phyloP scores from a whole-genome alignment of 2,888 invertebrate genomes.

The Andrena dorsata region DNA sequence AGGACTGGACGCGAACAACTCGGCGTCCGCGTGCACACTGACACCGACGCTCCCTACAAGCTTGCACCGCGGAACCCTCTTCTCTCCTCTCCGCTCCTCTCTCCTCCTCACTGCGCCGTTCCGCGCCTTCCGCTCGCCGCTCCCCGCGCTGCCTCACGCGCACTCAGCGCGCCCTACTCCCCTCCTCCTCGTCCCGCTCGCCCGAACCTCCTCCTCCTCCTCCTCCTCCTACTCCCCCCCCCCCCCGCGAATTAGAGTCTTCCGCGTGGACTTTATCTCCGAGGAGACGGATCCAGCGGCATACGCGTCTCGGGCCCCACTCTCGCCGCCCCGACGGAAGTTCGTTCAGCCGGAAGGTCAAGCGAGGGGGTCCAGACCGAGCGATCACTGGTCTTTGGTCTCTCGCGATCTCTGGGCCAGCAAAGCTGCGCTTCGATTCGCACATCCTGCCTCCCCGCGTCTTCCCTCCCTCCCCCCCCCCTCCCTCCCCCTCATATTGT shows the following conservation, averaged over 20 bases:
- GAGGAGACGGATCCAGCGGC: no score
- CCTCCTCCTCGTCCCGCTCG: not conserved
- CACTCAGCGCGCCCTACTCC: conserved; percentile 19
- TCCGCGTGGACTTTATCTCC: conserved; percentile 3
- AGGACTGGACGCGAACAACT: conserved; percentile 56
- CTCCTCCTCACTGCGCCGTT: conserved; percentile 39
- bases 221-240: not conserved
- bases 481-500: conserved; percentile 16
- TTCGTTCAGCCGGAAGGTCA: conserved; percentile 3
- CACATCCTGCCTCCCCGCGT: not conserved
- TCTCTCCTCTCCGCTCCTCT: conserved; percentile 35
- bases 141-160: conserved; percentile 5
- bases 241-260: conserved; percentile 7
- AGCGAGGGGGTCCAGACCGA: no score
- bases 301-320: not conserved
- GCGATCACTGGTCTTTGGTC: no score
- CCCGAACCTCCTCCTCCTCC: not conserved
- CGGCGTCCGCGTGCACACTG: conserved; percentile 80
- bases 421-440: not conserved
- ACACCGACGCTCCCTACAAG: conserved; percentile 72
- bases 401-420: no score
- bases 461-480: not conserved
- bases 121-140: conserved; percentile 41
- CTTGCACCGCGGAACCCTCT: conserved; percentile 69
- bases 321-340: conserved; percentile 27